Percentiles rank a stretch among this genome's conserved stretches.
phyloP scores from a whole-genome alignment of 2,113 vertebrate genomes.

The Anolis carolinensis region DNA sequence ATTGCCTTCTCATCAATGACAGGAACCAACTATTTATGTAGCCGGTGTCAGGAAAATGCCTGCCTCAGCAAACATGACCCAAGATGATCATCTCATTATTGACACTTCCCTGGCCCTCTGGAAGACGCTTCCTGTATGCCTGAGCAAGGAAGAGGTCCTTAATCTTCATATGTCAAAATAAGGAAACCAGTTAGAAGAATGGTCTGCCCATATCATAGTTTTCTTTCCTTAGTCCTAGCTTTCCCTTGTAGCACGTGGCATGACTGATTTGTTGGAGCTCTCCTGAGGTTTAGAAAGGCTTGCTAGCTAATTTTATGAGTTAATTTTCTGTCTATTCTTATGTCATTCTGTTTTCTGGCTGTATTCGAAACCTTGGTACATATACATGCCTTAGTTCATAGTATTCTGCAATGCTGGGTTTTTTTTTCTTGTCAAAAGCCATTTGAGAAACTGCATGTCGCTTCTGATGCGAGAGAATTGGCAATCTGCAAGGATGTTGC shows the following conservation, averaged over 20 bases:
- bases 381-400: not conserved
- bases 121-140: conserved; percentile 29
- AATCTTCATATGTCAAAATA: conserved; percentile 45
- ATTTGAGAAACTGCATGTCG: too few relatives aligned
- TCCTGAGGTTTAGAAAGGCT: not conserved
- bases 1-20: not conserved
- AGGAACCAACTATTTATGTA: conserved; percentile 45
- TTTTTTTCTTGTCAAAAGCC: too few relatives aligned
- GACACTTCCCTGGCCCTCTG: conserved; percentile 9
- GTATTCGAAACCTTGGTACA: not conserved
- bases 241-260: not conserved
- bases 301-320: not conserved
- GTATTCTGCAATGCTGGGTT: too few relatives aligned
- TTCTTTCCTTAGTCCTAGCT: not conserved
- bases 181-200: conserved; percentile 35
- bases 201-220: conserved; percentile 11
- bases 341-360: not conserved
- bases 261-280: not conserved
- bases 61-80: conserved; percentile 31
- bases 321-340: not conserved
- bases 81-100: conserved; percentile 23
- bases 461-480: too few relatives aligned
- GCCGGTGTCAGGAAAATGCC: not conserved
- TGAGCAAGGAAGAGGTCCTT: conserved; percentile 12
- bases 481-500: too few relatives aligned